Evolutionary conservation across 2,797 vertebrate genomes (phyloP).

Genomic region (Megalops cyprinoides): DNA sequence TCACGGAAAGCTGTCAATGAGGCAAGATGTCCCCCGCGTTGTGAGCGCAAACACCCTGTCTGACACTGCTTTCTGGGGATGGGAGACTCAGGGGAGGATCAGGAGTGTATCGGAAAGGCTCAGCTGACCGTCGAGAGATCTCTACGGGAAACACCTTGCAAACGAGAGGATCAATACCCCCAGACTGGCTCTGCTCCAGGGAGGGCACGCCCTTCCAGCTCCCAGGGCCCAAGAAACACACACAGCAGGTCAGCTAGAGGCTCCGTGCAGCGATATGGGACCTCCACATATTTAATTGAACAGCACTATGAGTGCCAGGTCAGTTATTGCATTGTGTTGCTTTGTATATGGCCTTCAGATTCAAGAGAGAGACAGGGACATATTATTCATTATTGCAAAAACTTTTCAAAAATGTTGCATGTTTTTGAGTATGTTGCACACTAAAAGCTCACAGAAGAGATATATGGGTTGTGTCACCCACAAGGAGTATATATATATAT

Average conservation of each 20-base stretch:
- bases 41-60: conserved; percentile 54
- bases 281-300: not conserved
- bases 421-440: not conserved
- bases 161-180: conserved; percentile 65
- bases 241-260: conserved; percentile 63
- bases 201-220: conserved; percentile 42
- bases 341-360: conserved; percentile 51
- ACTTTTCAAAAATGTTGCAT: not conserved
- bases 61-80: conserved; percentile 50
- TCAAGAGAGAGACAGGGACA: not conserved
- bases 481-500: no score
- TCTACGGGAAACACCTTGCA: conserved; percentile 31
- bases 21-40: conserved; percentile 41
- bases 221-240: conserved; percentile 44
- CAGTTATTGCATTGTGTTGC: not conserved
- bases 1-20: conserved; percentile 49
- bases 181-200: conserved; percentile 45
- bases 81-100: conserved; percentile 51
- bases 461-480: no score
- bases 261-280: conserved; percentile 63
- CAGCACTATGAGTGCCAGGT: not conserved
- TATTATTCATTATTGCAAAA: not conserved
- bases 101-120: conserved; percentile 53
- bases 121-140: conserved; percentile 54
- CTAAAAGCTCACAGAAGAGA: not conserved